Base-by-base conservation (phyloP, 1,140 invertebrate species). In the Bactericera cockerelli region DNA sequence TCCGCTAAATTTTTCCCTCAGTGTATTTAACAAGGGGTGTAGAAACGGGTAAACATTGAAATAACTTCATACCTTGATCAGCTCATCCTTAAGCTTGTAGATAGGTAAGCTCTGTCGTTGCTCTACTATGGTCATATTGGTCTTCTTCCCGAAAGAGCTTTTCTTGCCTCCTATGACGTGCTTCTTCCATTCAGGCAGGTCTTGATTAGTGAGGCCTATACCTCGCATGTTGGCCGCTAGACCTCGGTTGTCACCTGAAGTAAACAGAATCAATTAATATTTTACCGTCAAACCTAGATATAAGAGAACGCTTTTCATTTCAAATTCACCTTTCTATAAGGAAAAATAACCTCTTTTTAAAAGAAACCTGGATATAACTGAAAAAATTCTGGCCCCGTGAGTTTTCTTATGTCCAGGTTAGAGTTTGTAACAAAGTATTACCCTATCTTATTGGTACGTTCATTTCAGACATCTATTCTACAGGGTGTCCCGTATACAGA, bases 161-260 rank as follows among this genome's bases (percentile, higher is more conserved):
- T 98, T 98, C 68, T 94, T 92, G 8, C 94, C 95, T 4, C 93
- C 94, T 63, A 93, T 95, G 0, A 99, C 92, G 67, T 98, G 92
- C 69, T 96, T 97, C 69, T 99, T 98, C 96, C 96, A 99, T 71
- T 99, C 96, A 0, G 96, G 95, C 31, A 99, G 74, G 67, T 99
- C 95, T 67, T 88, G 85, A 0, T 80, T 80, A 39, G 86, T 79
- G 1, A 88, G 71, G 0, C 89, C 89, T 25, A 91, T 84, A 0
- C 90, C 89, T 61, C 87, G 70, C 77, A 88, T 84, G 65, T 87
- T 89, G 0, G 86, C 81, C 2, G 84, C 81, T 11, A 87, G 65
- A 3, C 81, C 76, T 55, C 81, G 74, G 4, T 77, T 79, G 61
- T 86, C 83, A 55, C 76, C 79, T 75, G 68, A 62, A 70, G 65